Conservation (phyloP, 2,113 vertebrate species). For the Pachycephala philippinensis region DNA sequence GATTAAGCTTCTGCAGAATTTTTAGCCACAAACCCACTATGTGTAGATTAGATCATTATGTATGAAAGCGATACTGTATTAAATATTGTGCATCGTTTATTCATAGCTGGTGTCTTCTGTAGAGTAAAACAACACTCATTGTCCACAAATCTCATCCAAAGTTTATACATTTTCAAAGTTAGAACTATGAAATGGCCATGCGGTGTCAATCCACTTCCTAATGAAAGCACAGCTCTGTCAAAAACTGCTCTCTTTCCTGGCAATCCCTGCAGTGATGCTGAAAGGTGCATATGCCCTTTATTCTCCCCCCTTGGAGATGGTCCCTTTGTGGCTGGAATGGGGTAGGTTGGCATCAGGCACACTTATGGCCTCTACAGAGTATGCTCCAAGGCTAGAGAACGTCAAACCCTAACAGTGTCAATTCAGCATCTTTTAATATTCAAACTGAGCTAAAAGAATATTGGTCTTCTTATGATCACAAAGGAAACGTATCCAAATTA, state of each 20-base stretch:
- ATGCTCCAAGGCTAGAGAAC: background rate
- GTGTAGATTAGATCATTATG: background rate
- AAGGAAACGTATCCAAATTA: background rate
- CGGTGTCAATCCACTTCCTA: background rate
- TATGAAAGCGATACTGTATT: background rate
- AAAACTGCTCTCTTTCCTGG: background rate
- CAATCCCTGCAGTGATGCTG: background rate
- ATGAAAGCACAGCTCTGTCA: background rate
- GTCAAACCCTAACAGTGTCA: background rate
- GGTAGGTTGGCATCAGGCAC: background rate
- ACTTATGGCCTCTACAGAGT: background rate
- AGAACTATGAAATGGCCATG: background rate
- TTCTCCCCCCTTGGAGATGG: background rate
- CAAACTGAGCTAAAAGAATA: background rate
- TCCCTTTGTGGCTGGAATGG: slow-evolving; percentile 43
- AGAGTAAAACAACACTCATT: background rate
- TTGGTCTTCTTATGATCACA: background rate
- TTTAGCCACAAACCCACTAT: background rate
- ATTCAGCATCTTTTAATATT: background rate
- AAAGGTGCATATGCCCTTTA: background rate
- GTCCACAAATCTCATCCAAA: background rate
- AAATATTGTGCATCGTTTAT: background rate
- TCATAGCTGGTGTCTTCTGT: background rate
- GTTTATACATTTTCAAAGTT: background rate
- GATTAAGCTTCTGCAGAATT: background rate